These are phyloP conservation scores for Mellilla xanthometata DNA, from an alignment of 2,888 invertebrate species.

Conservation along the genomic window DNA sequence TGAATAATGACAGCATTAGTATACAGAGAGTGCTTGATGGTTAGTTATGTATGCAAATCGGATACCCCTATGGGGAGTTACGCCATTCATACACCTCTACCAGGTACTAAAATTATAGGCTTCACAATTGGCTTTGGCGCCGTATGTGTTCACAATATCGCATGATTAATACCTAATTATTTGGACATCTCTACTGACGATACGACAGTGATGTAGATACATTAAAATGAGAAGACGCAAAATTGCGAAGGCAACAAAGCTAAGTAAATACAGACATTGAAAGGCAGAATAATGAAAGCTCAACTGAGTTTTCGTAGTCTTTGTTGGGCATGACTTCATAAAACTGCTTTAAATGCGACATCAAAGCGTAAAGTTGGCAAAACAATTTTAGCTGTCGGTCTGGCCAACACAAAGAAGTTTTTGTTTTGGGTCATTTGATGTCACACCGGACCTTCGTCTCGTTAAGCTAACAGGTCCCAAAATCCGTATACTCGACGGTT, in stretches of 20 bases:
- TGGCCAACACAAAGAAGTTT: conserved; percentile 11
- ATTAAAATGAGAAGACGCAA: neutral
- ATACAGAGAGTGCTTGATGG: conserved; percentile 40
- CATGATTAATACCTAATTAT: too few species aligned
- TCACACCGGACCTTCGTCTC: conserved; percentile 14
- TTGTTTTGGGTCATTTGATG: conserved; percentile 14
- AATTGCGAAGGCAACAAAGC: neutral
- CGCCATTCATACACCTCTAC: conserved; percentile 38
- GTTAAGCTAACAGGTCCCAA: conserved; percentile 12
- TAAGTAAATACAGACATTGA: conserved; percentile 1
- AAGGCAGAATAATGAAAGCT: neutral
- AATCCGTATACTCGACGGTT: conserved; percentile 11
- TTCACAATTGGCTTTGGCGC: conserved; percentile 12
- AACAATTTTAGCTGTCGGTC: conserved; percentile 10
- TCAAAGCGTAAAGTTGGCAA: conserved; percentile 12
- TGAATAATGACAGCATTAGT: conserved; percentile 39
- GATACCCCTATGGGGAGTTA: conserved; percentile 43
- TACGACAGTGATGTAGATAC: neutral
- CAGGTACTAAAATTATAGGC: conserved; percentile 18
- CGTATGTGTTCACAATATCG: neutral
- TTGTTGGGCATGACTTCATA: conserved; percentile 1
- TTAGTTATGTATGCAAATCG: conserved; percentile 59
- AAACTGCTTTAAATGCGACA: conserved; percentile 3
- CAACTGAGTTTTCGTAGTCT: conserved; percentile 1
- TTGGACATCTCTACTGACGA: too few species aligned